Percentiles rank a stretch among this genome's conserved stretches.
Evolutionary conservation across 2,113 vertebrate genomes (phyloP).

Genomic region (Bucco capensis): DNA sequence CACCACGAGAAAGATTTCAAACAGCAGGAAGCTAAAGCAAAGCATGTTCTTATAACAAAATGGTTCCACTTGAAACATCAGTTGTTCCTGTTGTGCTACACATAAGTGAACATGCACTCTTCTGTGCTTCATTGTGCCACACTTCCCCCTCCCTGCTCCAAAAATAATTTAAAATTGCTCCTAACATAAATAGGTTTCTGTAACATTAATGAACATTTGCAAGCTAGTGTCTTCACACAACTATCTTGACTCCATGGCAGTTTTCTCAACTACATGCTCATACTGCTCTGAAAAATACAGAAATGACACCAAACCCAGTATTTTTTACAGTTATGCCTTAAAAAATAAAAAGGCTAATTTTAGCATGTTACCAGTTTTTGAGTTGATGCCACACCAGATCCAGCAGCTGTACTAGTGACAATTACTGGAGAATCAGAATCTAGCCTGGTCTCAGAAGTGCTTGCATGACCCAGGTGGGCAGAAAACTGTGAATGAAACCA

Average conservation of each 20-base stretch:
- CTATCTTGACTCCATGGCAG: not conserved
- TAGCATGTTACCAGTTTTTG: conserved; percentile 75
- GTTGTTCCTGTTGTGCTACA: not conserved
- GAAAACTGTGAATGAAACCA: conserved; percentile 39
- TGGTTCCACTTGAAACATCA: not conserved
- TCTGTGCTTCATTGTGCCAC: not conserved
- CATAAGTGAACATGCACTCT: accelerated
- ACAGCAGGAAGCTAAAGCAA: not conserved
- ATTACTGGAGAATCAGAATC: conserved; percentile 65
- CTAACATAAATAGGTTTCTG: not conserved
- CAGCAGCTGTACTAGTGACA: conserved; percentile 59
- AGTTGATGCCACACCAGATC: conserved; percentile 59
- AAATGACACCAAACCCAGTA: not conserved
- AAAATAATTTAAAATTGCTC: not conserved
- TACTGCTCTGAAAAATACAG: not conserved
- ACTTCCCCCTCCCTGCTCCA: not conserved
- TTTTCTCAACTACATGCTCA: not conserved
- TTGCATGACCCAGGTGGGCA: conserved; percentile 64
- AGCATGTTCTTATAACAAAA: not conserved
- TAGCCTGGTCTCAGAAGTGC: conserved; percentile 64
- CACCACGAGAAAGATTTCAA: not conserved
- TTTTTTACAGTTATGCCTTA: not conserved
- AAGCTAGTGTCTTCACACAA: not conserved
- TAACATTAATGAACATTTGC: not conserved
- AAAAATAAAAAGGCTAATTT: not conserved